A percentile compares a stretch with the other conserved stretches of the same genome.
Evolutionary conservation across 2,888 invertebrate genomes (phyloP).

Genomic region (Rhingia rostrata): DNA sequence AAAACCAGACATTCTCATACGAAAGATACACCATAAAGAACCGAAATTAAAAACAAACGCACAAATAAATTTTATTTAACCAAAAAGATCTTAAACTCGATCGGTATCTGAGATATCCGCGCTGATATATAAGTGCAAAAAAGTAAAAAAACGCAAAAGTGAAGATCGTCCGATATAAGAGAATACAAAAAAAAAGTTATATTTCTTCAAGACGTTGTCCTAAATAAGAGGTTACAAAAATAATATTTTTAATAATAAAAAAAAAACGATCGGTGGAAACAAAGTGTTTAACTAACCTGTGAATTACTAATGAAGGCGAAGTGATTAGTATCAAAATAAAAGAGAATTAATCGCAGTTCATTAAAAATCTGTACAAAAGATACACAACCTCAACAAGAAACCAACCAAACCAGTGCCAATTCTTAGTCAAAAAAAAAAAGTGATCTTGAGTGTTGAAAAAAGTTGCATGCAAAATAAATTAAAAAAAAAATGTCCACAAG

Average conservation of each 20-base stretch:
- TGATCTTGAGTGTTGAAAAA: conserved; percentile 45
- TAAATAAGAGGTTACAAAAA: conserved; percentile 33
- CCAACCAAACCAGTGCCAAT: conserved; percentile 71
- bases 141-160: conserved; percentile 7
- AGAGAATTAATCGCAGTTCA: conserved; percentile 59
- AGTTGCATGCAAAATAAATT: conserved; percentile 11
- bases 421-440: conserved; percentile 47
- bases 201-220: conserved; percentile 62
- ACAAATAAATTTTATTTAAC: not conserved
- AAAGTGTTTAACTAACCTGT: conserved; percentile 37
- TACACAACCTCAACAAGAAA: conserved; percentile 18
- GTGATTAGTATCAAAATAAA: conserved; percentile 39
- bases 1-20: conserved; percentile 26
- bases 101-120: conserved; percentile 21
- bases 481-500: conserved; percentile 67
- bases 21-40: conserved; percentile 33
- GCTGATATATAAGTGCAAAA: conserved; percentile 20
- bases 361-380: conserved; percentile 7
- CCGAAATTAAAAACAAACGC: conserved; percentile 8
- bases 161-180: conserved; percentile 60
- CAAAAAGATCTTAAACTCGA: conserved; percentile 57
- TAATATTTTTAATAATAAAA: conserved; percentile 13
- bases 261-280: conserved; percentile 41
- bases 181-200: not conserved
- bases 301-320: conserved; percentile 56